Base-by-base conservation (phyloP, 2,797 vertebrate genomes). In the Coregonus sp. region DNA sequence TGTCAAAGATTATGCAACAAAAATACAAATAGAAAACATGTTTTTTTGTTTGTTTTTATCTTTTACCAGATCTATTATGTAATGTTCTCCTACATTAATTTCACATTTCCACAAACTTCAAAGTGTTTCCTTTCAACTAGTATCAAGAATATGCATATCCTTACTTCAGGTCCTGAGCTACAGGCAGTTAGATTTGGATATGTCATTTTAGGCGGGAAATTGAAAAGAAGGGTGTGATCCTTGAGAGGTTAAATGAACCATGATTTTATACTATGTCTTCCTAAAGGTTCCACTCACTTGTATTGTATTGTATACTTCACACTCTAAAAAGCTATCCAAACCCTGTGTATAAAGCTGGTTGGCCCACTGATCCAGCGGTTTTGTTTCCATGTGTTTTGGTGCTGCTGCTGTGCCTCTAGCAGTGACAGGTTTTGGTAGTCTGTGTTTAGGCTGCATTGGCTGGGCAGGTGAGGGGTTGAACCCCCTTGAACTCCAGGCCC, bases 381-480 rank as follows among this genome's bases (percentile, higher is more conserved):
- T 18, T 47, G 4, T 47, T 47, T 47, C 40, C 40, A 12, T 47
- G 40, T 47, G 40, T 59, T 40, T 15, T 16, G 15, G 37, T 68
- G 74, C 9, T 29, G 47, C 35, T 16, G 47, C 12, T 25, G 7
- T 7, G 54, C 5, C 7, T 9, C 18, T 6, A n/a, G 7, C 56
- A 20, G 18, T 7, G 56, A 59, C 56, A 59, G 59, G 59, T 29
- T 76, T 89, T 88, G 94, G 79, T 86, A 83, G 79, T 18, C 35
- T 12, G 69, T 50, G 47, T 20, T 14, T 20, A 47, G 37, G 69
- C 69, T 12, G 37, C 18, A 25, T 14, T 20, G 56, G 93, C 91
- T 1, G 98, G 98, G 80, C 98, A 99, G 1, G 96, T 97, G n/a
- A 97, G 90, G 0, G 98, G 97, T 73, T 99, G 97, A 47, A 99